Evolutionary conservation across 2,797 vertebrate species (phyloP).

Genomic region (Macroramphosus scolopax): DNA sequence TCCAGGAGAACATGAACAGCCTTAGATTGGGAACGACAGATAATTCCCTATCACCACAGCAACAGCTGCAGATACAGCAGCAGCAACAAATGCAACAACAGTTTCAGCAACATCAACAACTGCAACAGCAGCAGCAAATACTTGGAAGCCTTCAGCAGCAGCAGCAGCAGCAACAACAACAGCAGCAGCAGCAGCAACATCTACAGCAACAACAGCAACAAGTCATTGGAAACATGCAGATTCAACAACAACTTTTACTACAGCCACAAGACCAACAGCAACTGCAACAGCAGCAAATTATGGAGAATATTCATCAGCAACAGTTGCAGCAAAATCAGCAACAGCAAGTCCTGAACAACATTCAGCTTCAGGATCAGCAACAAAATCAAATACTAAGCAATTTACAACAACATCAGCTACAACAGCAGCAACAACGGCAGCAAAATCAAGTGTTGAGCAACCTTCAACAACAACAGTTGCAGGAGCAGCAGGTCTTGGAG

Average conservation of each 20-base stretch:
- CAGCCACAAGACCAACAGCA: slow-evolving; percentile 70
- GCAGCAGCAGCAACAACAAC: slow-evolving; percentile 28
- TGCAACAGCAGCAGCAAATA: slow-evolving; percentile 56
- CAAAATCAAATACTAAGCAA: slow-evolving; percentile 76
- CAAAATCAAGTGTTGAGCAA: slow-evolving; percentile 71
- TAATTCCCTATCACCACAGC: slow-evolving; percentile 77
- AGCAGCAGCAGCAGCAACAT: slow-evolving; percentile 63
- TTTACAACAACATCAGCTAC: slow-evolving; percentile 75
- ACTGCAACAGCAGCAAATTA: slow-evolving; percentile 58
- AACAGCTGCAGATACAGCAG: slow-evolving; percentile 75
- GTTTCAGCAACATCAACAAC: slow-evolving; percentile 54
- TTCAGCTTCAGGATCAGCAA: slow-evolving; percentile 77
- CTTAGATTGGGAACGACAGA: slow-evolving; percentile 86
- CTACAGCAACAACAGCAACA: slow-evolving; percentile 66
- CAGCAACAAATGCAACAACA: slow-evolving; percentile 63
- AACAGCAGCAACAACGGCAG: slow-evolving; percentile 68
- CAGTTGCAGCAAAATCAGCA: slow-evolving; percentile 76
- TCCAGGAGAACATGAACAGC: slow-evolving; percentile 94
- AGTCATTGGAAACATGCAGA: slow-evolving; percentile 47
- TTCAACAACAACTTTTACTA: slow-evolving; percentile 47
- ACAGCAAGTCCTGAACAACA: slow-evolving; percentile 78
- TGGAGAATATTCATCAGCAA: slow-evolving; percentile 71
- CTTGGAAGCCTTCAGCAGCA: slow-evolving; percentile 36
- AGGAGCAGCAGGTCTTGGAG: slow-evolving; percentile 78
- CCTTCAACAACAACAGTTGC: slow-evolving; percentile 80